Base-by-base conservation (phyloP, 1,140 invertebrate genomes). In the Diorhabda sublineata region DNA sequence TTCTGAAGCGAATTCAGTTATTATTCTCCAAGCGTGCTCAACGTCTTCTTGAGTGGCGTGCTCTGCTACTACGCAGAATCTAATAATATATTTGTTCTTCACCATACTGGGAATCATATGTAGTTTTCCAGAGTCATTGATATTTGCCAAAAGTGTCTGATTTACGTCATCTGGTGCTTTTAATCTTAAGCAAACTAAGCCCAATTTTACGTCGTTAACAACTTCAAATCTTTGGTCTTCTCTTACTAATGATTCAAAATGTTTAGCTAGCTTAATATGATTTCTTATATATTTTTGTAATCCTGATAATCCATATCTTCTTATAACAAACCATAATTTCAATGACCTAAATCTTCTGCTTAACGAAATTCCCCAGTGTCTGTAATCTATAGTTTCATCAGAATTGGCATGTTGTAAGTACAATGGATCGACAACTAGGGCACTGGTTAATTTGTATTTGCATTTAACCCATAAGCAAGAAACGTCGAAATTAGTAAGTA, bases 351-450 rank as follows among this genome's bases (percentile, higher is more conserved):
- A 97, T 64, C 95, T 82, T 64, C 95, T 83, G 76, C 92, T 94
- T 45, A 97, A 79, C 0, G 95, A 93, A 66, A 97, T 94, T 3
- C 94, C 92, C 91, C 95, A 97, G 79, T 97, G 93, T 76, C 87
- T 84, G 75, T 95, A 94, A 77, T 97, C 95, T 57, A 94, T 92
- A 3, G 92, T 89, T 75, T 82, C 82, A 60, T 81, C 81, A 5
- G 81, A 77, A 80, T 92, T 91, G 71, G 88, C 90, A 77, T 98
- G 95, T 71, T 95, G 90, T 2, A 98, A 84, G 76, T 98, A 98
- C 0, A 98, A 80, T 0, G 96, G 96, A 83, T 98, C 94, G 0
- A 99, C 98, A 5, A 97, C 93, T 67, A 99, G 82, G 0, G 97
- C 96, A 65, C 93, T 92, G 3, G 96, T 98, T 58, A 99, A 83